phyloP scores from a whole-genome alignment of 2,113 vertebrate species.

The Pedionomus torquatus region DNA sequence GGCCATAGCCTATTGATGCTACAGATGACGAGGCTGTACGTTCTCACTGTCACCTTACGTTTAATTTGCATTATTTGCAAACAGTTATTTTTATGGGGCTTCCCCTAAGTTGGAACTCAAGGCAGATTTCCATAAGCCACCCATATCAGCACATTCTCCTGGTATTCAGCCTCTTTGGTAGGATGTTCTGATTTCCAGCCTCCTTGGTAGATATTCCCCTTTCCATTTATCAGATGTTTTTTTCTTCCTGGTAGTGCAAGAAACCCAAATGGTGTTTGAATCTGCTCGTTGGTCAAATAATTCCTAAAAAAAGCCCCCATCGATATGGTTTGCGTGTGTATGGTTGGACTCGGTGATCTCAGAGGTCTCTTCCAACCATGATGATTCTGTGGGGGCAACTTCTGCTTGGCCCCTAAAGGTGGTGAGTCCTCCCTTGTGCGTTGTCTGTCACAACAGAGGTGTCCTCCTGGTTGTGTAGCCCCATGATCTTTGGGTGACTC shows the following conservation, averaged over 20 bases:
- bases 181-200: background rate
- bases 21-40: background rate
- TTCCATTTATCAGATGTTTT: background rate
- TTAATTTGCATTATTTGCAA: background rate
- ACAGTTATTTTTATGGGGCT: background rate
- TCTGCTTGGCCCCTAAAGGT: background rate
- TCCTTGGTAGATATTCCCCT: background rate
- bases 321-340: too few relatives aligned
- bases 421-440: background rate
- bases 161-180: background rate
- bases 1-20: background rate
- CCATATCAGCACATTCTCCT: background rate
- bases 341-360: too few relatives aligned
- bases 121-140: background rate
- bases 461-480: background rate
- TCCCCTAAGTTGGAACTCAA: background rate
- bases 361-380: too few relatives aligned
- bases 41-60: background rate
- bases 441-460: background rate
- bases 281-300: background rate
- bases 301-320: background rate
- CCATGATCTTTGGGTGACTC: background rate
- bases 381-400: background rate
- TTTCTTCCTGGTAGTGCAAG: background rate
- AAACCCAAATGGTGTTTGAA: background rate